phyloP scores from a whole-genome alignment of 2,797 vertebrate genomes.

The Astyanax mexicanus region DNA sequence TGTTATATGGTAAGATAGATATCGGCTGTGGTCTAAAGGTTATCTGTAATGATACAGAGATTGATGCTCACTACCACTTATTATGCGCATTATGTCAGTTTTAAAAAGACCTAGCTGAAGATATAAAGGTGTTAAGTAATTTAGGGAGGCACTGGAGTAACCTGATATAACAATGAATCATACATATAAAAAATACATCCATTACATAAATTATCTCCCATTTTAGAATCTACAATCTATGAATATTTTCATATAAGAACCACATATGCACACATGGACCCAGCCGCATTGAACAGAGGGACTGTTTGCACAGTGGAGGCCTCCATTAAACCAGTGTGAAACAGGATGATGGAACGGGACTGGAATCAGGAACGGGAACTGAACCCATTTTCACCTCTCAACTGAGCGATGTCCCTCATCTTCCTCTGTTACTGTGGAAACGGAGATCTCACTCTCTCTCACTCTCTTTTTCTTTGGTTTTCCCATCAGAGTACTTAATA shows the following conservation, averaged over 20 bases:
- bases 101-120: too few species aligned
- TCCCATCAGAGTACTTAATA: conserved; percentile 59
- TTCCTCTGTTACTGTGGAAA: conserved; percentile 41
- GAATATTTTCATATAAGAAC: not conserved
- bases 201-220: not conserved
- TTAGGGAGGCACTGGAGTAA: too few species aligned
- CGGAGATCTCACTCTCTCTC: not conserved
- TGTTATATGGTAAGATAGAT: too few species aligned
- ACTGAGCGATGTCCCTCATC: conserved; percentile 9
- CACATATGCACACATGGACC: not conserved
- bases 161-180: too few species aligned
- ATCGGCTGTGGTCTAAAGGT: too few species aligned
- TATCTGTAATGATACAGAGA: too few species aligned
- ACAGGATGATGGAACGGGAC: conserved; percentile 22
- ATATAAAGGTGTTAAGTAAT: too few species aligned
- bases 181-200: not conserved
- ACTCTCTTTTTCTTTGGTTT: too few species aligned
- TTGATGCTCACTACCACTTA: too few species aligned
- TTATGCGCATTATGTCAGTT: too few species aligned
- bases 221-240: not conserved
- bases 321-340: conserved; percentile 32
- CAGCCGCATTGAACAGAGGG: not conserved
- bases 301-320: not conserved
- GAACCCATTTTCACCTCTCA: conserved; percentile 30
- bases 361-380: conserved; percentile 3